These are phyloP conservation scores for Epicampocera succincta DNA, from an alignment of 2,888 invertebrate species.

Conservation along the genomic window DNA sequence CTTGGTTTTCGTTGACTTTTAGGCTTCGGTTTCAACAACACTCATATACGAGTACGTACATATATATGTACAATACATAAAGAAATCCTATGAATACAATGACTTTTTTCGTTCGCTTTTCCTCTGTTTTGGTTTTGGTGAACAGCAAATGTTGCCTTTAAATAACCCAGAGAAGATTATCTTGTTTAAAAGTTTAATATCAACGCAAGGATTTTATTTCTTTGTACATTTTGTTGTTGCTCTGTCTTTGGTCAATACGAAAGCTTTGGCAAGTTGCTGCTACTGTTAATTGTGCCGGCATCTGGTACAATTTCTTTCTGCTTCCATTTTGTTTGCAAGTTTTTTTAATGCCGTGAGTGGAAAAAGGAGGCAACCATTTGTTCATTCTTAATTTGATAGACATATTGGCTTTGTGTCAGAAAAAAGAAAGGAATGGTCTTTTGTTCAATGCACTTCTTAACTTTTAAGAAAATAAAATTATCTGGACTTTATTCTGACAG, in stretches of 20 bases:
- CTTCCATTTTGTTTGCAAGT: not conserved
- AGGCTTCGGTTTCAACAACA: not conserved
- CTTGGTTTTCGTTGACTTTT: not conserved
- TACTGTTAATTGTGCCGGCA: conserved; percentile 18
- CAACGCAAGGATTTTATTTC: conserved; percentile 28
- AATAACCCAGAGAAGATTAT: conserved; percentile 39
- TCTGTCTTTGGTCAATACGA: conserved; percentile 15
- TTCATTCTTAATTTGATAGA: conserved; percentile 31
- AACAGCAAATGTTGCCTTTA: not conserved
- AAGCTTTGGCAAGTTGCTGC: conserved; percentile 27
- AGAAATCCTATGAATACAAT: conserved; percentile 41
- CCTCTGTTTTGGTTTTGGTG: conserved; percentile 3
- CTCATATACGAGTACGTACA: too few species aligned
- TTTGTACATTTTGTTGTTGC: conserved; percentile 34
- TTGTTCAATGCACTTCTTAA: conserved; percentile 1
- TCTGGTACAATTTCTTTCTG: too few species aligned
- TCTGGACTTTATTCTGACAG: too few species aligned
- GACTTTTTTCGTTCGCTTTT: conserved; percentile 11
- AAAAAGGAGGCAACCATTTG: not conserved
- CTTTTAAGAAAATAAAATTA: too few species aligned
- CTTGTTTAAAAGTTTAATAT: conserved; percentile 55
- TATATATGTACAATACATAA: too few species aligned
- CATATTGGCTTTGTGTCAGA: conserved; percentile 59
- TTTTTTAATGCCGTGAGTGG: conserved; percentile 27
- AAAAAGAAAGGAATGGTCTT: conserved; percentile 37